Conservation (phyloP, 2,113 vertebrate species). For the Sturnus vulgaris region DNA sequence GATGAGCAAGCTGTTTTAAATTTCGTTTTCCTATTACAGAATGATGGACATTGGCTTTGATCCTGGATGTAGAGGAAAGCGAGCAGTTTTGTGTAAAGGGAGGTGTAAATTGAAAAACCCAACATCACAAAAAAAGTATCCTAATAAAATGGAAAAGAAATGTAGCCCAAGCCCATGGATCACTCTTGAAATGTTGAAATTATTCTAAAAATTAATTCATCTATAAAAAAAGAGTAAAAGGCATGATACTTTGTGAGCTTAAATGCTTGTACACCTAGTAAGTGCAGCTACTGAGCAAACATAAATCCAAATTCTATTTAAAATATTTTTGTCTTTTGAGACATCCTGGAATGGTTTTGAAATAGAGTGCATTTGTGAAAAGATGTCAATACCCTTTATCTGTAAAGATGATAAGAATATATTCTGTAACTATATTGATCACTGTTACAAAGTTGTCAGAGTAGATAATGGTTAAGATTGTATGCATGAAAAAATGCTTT, state of each 20-base stretch:
- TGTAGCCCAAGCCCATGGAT: not conserved
- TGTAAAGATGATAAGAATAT: not conserved
- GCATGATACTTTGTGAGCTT: not conserved
- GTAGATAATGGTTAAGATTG: not conserved
- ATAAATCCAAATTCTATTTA: not conserved
- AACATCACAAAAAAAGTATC: not conserved
- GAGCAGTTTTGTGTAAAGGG: conserved; percentile 12
- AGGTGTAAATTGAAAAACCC: not conserved
- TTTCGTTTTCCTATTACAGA: conserved; percentile 37
- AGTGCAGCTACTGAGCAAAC: not conserved
- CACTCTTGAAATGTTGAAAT: not conserved
- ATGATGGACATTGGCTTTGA: conserved; percentile 30
- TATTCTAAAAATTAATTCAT: not conserved
- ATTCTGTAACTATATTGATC: not conserved
- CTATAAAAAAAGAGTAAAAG: not conserved
- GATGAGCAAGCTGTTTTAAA: conserved; percentile 12
- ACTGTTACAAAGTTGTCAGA: not conserved
- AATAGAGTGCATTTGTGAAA: not conserved
- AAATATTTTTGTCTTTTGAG: not conserved
- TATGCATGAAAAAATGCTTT: not conserved
- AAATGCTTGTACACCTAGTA: not conserved
- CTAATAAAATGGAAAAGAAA: conserved; percentile 29
- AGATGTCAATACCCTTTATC: not conserved
- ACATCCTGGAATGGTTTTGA: not conserved
- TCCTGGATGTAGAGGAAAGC: conserved; percentile 24